These are phyloP conservation scores for Petrocephalus microphthalmus DNA, from an alignment of 2,113 vertebrate species.

Conservation along the genomic window DNA sequence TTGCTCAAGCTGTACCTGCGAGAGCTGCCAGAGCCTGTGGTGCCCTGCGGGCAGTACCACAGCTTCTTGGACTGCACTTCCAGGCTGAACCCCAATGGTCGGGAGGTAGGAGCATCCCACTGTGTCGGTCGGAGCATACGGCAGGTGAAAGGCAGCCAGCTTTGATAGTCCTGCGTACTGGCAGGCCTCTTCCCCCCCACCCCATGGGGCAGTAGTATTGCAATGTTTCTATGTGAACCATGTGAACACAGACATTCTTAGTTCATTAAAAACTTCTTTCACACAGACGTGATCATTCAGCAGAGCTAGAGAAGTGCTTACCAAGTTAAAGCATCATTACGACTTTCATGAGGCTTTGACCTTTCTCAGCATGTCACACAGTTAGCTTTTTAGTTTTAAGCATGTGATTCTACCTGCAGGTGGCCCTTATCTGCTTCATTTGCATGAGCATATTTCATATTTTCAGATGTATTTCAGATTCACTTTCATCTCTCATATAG, in stretches of 20 bases:
- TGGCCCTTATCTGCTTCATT: neutral
- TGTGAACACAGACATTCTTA: neutral
- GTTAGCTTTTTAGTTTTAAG: neutral
- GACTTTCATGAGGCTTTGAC: neutral
- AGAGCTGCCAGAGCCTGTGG: constrained; percentile 84
- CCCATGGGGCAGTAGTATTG: neutral
- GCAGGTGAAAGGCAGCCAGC: neutral
- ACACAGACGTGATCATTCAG: neutral
- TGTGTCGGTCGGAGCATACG: neutral
- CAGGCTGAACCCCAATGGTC: constrained; percentile 54
- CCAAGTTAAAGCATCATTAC: neutral
- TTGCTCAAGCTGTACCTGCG: constrained; percentile 90
- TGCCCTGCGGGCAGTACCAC: constrained; percentile 91
- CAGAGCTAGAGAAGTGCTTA: neutral
- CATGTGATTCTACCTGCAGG: neutral
- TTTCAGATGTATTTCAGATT: neutral
- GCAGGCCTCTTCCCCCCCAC: neutral
- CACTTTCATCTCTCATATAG: neutral
- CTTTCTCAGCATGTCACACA: neutral
- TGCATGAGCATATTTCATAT: neutral
- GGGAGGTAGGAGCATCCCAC: constrained; percentile 53
- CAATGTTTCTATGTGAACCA: neutral
- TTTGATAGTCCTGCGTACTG: neutral
- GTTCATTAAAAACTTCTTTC: neutral
- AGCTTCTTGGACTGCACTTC: constrained; percentile 80